Evolutionary conservation across 2,797 vertebrate genomes (phyloP).

Genomic region (Chaetophractus vellerosus): DNA sequence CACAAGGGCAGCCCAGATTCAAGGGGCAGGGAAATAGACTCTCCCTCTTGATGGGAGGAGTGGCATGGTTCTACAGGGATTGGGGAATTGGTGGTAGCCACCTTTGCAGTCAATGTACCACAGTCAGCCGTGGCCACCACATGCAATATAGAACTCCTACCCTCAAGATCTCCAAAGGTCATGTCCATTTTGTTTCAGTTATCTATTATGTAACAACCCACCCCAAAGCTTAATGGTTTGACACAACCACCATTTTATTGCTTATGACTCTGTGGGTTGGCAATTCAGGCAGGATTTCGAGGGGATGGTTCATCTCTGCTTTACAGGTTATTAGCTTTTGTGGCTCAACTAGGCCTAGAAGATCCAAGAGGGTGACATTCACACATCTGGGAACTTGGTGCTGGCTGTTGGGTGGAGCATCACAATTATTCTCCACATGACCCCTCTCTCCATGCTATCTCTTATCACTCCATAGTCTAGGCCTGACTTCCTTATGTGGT

Average conservation of each 20-base stretch:
- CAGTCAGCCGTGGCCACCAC: neutral
- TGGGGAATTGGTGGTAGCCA: neutral
- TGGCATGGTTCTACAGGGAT: neutral
- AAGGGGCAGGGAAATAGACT: neutral
- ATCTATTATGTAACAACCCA: neutral
- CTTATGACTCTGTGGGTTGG: neutral
- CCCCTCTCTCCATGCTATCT: neutral
- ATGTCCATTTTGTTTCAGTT: neutral
- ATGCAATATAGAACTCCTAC: neutral
- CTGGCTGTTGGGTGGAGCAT: neutral
- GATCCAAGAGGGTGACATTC: neutral
- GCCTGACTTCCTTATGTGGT: neutral
- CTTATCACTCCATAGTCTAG: neutral
- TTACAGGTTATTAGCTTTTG: neutral
- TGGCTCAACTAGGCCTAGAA: neutral
- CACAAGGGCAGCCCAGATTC: neutral
- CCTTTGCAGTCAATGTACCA: neutral
- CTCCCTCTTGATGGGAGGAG: neutral
- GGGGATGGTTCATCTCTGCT: neutral
- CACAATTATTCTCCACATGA: neutral
- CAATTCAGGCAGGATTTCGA: neutral
- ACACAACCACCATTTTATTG: neutral
- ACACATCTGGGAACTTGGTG: neutral
- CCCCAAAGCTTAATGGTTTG: neutral
- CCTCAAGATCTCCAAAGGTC: neutral